Evolutionary conservation across 1,140 invertebrate species (phyloP), one percentile per base, ranked within the genome.

Genomic region (Drosophila trapezifrons): DNA sequence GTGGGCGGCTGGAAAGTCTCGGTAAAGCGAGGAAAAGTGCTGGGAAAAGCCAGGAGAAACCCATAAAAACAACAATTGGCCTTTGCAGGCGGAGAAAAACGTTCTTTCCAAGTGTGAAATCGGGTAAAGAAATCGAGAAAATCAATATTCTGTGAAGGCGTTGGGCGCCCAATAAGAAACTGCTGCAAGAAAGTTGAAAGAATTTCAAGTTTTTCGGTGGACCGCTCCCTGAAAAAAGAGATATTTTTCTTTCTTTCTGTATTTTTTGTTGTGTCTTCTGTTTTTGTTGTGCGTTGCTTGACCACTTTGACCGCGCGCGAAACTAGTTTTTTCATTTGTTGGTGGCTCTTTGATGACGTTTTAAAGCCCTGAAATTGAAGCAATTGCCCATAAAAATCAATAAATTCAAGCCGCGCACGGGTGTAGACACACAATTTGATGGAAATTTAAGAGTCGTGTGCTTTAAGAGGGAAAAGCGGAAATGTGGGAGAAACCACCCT

Each of bases 251-350:
- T 52, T 51, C 70, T 72, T 71, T 49, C 55, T 78, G 70, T 45
- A 65, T 70, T 20, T 29, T 67, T 60, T 47, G 45, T 60, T 67
- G 22, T 54, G 43, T 58, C 51, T 56, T 64, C 45, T 56, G 66
- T 62, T 62, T 70, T 60, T 45, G 46, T 72, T 69, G 59, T 69
- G 70, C 72, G 82, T 86, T 81, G 75, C 80, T 84, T 84, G 79
- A 78, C 78, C 76, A 87, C 71, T 85, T 85, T 80, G 74, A 74
- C 77, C 81, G 81, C 81, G 81, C 81, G 73, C 43, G 42, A 85
- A 87, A 86, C 71, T 65, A 79, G 66, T 82, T 82, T 78, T 78
- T 57, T 73, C 60, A 56, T 46, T 58, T 55, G 45, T 54, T 65
- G 38, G 43, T 56, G 55, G 35, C 46, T 56, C 37, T 66, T 58